phyloP scores from a whole-genome alignment of 37 sponge, comb jelly and placozoan species.

The Cliona cf. orientalis region DNA sequence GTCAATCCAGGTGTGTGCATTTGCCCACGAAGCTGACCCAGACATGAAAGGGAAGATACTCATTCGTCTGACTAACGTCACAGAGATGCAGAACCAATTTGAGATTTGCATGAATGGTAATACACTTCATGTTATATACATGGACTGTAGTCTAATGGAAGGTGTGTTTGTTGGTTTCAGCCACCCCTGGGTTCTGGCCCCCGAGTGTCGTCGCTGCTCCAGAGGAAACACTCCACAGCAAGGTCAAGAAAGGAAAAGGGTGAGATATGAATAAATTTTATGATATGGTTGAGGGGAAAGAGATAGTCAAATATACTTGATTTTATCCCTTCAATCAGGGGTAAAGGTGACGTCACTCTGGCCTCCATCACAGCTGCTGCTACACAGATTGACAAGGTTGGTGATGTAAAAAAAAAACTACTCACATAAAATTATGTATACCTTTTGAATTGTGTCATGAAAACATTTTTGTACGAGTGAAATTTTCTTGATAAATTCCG shows the following conservation, averaged over 20 bases:
- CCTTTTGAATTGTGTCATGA: too few species aligned
- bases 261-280: neutral
- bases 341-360: conserved; percentile 4
- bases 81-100: conserved; percentile 66
- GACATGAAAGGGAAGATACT: conserved; percentile 86
- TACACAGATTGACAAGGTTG: conserved; percentile 31
- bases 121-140: neutral
- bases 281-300: neutral
- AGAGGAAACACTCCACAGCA: neutral
- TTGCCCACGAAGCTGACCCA: conserved; percentile 57
- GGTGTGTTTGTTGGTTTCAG: conserved; percentile 3
- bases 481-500: too few species aligned
- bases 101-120: conserved; percentile 63
- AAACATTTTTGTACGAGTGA: too few species aligned
- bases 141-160: neutral
- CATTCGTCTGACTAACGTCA: conserved; percentile 62
- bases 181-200: conserved; percentile 36
- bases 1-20: conserved; percentile 70
- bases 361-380: conserved; percentile 33
- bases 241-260: conserved; percentile 15
- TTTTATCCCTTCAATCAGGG: neutral
- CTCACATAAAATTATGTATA: neutral
- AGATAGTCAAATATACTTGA: neutral
- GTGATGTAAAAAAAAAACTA: neutral
- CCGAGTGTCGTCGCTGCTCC: conserved; percentile 13